These are phyloP conservation scores for Seriola dumerili DNA, from an alignment of 2,113 vertebrate genomes.

Conservation along the genomic window DNA sequence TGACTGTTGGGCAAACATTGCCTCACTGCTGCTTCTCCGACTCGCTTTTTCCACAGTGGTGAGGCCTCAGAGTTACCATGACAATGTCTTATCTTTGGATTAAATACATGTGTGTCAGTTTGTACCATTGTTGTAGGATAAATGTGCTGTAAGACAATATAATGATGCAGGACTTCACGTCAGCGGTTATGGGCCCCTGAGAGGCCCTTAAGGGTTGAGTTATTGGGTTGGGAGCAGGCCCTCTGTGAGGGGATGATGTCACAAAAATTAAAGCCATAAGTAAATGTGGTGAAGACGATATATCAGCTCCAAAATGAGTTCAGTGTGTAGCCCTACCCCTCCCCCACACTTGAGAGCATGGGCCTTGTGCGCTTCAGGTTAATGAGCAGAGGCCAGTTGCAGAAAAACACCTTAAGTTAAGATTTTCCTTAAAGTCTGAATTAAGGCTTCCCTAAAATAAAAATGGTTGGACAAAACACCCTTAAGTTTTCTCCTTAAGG, in stretches of 20 bases:
- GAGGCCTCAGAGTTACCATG: background rate
- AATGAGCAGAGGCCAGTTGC: too few species aligned
- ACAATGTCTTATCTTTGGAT: constrained; percentile 3
- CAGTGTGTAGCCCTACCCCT: background rate
- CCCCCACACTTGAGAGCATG: background rate
- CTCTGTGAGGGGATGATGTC: background rate
- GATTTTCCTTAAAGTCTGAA: too few species aligned
- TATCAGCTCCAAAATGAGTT: background rate
- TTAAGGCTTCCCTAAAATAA: too few species aligned
- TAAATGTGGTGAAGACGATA: background rate
- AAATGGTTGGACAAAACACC: too few species aligned
- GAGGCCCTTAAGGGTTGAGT: constrained; percentile 4
- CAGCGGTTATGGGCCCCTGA: constrained; percentile 4
- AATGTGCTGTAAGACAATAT: background rate
- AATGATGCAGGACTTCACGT: constrained; percentile 3
- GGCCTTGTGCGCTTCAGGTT: too few species aligned
- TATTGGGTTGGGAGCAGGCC: background rate
- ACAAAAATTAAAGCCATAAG: background rate
- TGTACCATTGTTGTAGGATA: background rate
- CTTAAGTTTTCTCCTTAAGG: too few species aligned
- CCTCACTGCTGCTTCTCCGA: constrained; percentile 18
- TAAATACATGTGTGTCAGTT: background rate
- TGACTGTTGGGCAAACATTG: constrained; percentile 60
- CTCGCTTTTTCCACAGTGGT: constrained; percentile 52
- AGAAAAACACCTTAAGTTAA: too few species aligned